Evolutionary conservation across 2,888 invertebrate species (phyloP), one percentile per base, ranked within the genome.

Genomic region (Pyrgus malvae): DNA sequence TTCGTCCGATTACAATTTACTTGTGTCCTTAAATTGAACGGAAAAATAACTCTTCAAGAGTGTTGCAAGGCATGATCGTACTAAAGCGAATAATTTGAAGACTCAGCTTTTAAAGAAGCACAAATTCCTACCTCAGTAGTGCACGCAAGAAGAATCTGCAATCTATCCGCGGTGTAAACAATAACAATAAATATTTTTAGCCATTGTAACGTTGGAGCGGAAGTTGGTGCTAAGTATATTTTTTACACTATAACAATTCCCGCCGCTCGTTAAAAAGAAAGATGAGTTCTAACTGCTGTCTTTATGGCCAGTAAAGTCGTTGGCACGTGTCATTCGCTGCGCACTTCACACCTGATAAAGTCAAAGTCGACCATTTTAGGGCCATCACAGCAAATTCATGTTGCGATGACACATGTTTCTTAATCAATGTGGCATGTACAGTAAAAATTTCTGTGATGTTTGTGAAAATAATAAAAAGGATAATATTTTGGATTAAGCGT

Each of bases 231-330:
- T 82, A 44, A 65, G 65, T 78, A n/a, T 85, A 23, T 25, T 41
- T 79, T 86, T 88, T 83, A 80, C 73, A 82, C 84, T 78, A 89
- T 87, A 90, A 89, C 85, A 86, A 83, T 89, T 78, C 82, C 23
- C 67, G 65, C 63, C 63, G 82, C 62, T 84, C 89, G 85, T 91
- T 90, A 90, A 90, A 70, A 89, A 87, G 90, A 91, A 83, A 88
- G 86, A 91, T 90, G 90, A 82, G 83, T 85, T 83, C 79, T 89
- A 83, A 86, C 79, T 75, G 76, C 74, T 77, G 75, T 72, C 63
- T 77, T 90, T 90, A 90, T 89, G 81, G 86, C 75, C 83, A 81
- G 76, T 91, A 84, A 90, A 90, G 70, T 80, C 72, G 78, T 73
- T 74, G 81, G 83, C 84, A 82, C 84, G 86, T 72, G 78, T 71